Base-by-base conservation (phyloP, 2,888 invertebrate genomes). In the Apeira syringaria region DNA sequence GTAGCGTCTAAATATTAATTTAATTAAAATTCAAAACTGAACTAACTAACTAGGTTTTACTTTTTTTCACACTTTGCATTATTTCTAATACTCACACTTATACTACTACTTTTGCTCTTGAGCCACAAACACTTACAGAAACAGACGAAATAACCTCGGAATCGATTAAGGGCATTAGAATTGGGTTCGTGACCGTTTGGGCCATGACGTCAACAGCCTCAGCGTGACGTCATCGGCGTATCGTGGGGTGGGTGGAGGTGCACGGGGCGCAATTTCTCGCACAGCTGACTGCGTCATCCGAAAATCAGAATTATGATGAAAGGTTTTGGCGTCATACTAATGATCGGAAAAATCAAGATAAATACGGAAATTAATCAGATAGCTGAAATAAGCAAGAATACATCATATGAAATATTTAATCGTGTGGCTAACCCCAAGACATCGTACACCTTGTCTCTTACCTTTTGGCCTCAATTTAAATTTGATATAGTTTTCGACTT, bases 111-210 rank as follows among this genome's bases (percentile, higher is more conserved):
- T n/a, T n/a, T n/a, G n/a, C n/a, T 15, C 15, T 15, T 4, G 15
- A 2, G 15, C 4, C 20, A 22, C 20, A 18, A 33, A 27, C 12
- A 38, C 8, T 27, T 0, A 22, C n/a, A n/a, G n/a, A n/a, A 20
- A 9, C 20, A n/a, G 27, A n/a, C 28, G 10, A 18, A 9, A 61
- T 68, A 79, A 77, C 80, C 78, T 74, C 74, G 63, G 74, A 75
- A 77, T 79, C 80, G 82, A 84, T 81, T 81, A 80, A 78, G 83
- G 81, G 73, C 76, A 65, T 66, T 68, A 67, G 74, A n/a, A n/a
- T 75, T 68, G 75, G 76, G 74, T 74, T 78, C 79, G 77, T 74
- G 72, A 74, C 69, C 74, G 73, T 70, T 74, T 70, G 61, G 77
- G 69, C 63, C 64, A 77, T 86, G 87, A 88, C 87, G 88, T 85